These are phyloP conservation scores for Colossoma macropomum DNA, from an alignment of 2,113 vertebrate species.

Conservation along the genomic window DNA sequence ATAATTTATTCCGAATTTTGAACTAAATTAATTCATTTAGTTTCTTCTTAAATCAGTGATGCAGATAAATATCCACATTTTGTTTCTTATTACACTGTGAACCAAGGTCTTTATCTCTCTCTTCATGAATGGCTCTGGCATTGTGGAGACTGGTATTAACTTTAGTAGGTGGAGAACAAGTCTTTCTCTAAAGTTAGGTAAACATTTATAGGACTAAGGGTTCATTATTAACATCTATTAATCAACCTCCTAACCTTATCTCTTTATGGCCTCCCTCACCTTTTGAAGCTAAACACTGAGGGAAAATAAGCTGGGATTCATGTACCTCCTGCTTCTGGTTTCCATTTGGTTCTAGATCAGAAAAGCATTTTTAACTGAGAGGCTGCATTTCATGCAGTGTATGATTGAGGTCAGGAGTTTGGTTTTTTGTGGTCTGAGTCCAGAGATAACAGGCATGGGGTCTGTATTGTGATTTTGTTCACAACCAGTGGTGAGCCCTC, in stretches of 20 bases:
- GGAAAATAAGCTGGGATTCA: neutral
- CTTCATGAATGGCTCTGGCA: too few relatives aligned
- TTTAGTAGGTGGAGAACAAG: too few relatives aligned
- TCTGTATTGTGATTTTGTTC: neutral
- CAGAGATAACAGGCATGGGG: neutral
- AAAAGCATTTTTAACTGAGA: neutral
- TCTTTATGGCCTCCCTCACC: neutral
- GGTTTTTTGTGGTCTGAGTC: neutral
- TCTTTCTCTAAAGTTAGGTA: too few relatives aligned
- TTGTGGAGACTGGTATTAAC: neutral
- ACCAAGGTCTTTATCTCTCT: too few relatives aligned
- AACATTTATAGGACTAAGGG: neutral
- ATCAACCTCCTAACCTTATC: neutral
- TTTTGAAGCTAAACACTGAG: too few relatives aligned
- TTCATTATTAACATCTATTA: conserved; percentile 9
- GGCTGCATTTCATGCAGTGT: neutral
- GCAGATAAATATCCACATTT: too few relatives aligned
- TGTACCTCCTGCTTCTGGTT: neutral
- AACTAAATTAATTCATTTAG: too few relatives aligned
- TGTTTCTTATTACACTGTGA: too few relatives aligned
- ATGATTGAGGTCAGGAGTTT: neutral
- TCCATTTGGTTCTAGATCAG: neutral
- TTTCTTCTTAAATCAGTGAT: too few relatives aligned
- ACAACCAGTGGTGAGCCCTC: neutral
- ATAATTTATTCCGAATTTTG: too few relatives aligned